phyloP scores from a whole-genome alignment of 2,113 vertebrate species.

The Rallus limicola region DNA sequence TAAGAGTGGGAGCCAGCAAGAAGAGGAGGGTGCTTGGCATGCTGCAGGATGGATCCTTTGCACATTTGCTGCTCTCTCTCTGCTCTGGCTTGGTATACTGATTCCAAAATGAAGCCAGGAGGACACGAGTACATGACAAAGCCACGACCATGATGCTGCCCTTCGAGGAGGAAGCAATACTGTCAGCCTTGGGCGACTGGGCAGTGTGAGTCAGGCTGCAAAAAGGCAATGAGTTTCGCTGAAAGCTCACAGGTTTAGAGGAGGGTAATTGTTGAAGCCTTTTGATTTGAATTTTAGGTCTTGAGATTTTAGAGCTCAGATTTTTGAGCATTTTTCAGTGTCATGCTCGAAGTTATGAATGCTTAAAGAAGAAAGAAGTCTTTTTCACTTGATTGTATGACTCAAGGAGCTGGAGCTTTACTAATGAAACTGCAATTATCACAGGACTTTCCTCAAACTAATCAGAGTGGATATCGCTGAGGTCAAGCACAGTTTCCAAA shows the following conservation, averaged over 20 bases:
- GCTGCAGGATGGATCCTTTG: neutral
- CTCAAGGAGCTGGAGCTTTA: neutral
- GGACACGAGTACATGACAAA: rapidly evolving
- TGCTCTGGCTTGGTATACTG: neutral
- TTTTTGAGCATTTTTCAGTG: neutral
- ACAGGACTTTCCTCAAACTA: neutral
- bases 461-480: neutral
- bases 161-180: neutral
- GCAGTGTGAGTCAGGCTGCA: neutral
- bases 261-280: neutral
- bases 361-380: neutral
- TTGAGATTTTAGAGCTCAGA: neutral
- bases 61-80: neutral
- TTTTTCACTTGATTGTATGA: neutral
- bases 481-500: constrained; percentile 31
- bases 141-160: neutral
- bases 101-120: neutral
- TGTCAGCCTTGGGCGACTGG: neutral
- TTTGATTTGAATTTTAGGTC: neutral
- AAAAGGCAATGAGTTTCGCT: neutral
- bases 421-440: constrained; percentile 3
- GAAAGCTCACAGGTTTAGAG: neutral
- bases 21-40: neutral
- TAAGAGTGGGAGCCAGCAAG: neutral
- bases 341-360: neutral